Evolutionary conservation across 2,888 invertebrate genomes (phyloP), one percentile per base, ranked within the genome.

Genomic region (Catocala sponsa): DNA sequence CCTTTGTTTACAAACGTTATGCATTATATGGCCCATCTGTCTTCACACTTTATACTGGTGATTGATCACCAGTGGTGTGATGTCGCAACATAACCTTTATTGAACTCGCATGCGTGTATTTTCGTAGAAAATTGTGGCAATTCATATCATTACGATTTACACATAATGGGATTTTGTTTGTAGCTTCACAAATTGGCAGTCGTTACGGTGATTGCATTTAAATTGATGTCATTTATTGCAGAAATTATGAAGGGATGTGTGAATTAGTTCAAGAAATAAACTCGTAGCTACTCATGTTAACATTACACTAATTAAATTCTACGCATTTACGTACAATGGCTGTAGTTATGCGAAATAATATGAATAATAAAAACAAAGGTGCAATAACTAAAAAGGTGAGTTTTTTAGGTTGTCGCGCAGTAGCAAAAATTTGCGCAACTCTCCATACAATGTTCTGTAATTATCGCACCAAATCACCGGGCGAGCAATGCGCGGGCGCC

Each of bases 121-220:
- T 81, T 77, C 75, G 68, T 71, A 83, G 85, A 82, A 76, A 88
- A 88, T 86, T 85, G 83, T 80, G 61, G 86, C 84, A 90, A 89
- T 91, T 91, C 86, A 79, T 85, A 84, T 82, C 83, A 85, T 86
- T 85, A 84, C 81, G 78, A 86, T 85, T 89, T 86, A 85, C 81
- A 82, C 82, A 83, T 86, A 88, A 85, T 86, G 86, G 72, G 71
- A 82, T 87, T 85, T 86, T 86, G 83, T 88, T 83, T 81, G 82
- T 80, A 76, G 68, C 69, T 75, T 73, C 65, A 79, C 65, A 83
- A 82, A 86, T 83, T 80, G 79, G 69, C 59, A 72, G 80, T 85
- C 79, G 85, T 88, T 87, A 85, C 62, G 57, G 75, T 87, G 87
- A 91, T 91, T 89, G 87, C 87, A 55, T 89, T 91, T 86, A 90